Base-by-base conservation (phyloP, 2,888 invertebrate species). In the Platycheirus albimanus region DNA sequence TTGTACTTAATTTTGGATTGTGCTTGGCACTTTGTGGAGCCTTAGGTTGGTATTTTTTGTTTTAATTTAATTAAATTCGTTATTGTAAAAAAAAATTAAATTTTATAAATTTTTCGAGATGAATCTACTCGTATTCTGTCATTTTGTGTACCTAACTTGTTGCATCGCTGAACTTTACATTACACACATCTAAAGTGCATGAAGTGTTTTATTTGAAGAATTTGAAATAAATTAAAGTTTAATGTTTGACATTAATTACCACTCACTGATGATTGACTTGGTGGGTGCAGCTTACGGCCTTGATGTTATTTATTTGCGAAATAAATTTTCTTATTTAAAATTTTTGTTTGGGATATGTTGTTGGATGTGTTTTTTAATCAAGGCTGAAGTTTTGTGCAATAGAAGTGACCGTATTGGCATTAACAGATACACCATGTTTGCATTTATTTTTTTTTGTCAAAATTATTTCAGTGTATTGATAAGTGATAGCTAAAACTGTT, bases 11-110 rank as follows among this genome's bases (percentile, higher is more conserved):
- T 51, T 69, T 83, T 69, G 78, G 67, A 64, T 38, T 83, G 69
- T 83, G 78, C 52, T 30, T 83, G 69, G 74, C 74, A 64, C 69
- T 83, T 41, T 83, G 56, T 45, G 83, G 78, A 78, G 51, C 69
- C 47, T 33, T 83, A 78, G 83, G 83, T 83, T 83, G 67, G 83
- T 83, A 83, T 78, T 19, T 10, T 15, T 38, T 54, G 54, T 72
- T 72, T 54, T 43, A 52, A 81, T 76, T 74, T 66, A 11, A 74
- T 79, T n/a, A n/a, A n/a, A n/a, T n/a, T n/a, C n/a, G n/a, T n/a
- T n/a, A n/a, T n/a, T n/a, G n/a, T n/a, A n/a, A n/a, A n/a, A 6
- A 47, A 47, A 47, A 47, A n/a, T 47, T 47, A 47, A n/a, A 43
- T 2, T 43, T 17, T 15, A 17, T 7, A 20, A 47, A 47, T 20